phyloP scores from a whole-genome alignment of 2,113 vertebrate genomes.

The Centrocercus urophasianus region DNA sequence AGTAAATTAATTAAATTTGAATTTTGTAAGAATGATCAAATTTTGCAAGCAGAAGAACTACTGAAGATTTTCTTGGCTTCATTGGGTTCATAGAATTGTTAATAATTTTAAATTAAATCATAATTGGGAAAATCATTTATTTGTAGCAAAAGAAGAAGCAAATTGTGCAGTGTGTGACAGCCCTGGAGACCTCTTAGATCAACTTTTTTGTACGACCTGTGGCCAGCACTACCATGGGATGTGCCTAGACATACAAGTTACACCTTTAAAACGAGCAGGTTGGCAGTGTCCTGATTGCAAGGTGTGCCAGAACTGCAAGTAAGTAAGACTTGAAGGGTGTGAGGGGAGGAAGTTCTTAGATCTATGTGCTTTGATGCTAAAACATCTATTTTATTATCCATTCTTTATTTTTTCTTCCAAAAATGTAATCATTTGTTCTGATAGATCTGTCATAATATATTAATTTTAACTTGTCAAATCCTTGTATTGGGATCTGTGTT shows the following conservation, averaged over 20 bases:
- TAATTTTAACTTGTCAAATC: background rate
- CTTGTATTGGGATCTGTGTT: background rate
- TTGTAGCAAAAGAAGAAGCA: constrained; percentile 89
- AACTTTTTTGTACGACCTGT: constrained; percentile 95
- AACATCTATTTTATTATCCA: background rate
- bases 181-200: constrained; percentile 83
- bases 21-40: background rate
- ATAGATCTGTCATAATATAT: fast-evolving
- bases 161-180: constrained; percentile 89
- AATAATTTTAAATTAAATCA: background rate
- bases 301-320: constrained; percentile 98
- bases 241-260: constrained; percentile 90
- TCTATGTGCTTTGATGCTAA: background rate
- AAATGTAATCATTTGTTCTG: background rate
- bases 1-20: background rate
- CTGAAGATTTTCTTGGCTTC: background rate
- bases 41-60: background rate
- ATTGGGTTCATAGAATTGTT: background rate
- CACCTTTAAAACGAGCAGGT: constrained; percentile 89
- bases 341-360: background rate
- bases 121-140: constrained; percentile 21
- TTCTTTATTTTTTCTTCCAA: background rate
- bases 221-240: constrained; percentile 93
- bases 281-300: constrained; percentile 97
- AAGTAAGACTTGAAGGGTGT: constrained; percentile 69